Conservation (phyloP, 2,113 vertebrate genomes). For the Cromileptes altivelis region DNA sequence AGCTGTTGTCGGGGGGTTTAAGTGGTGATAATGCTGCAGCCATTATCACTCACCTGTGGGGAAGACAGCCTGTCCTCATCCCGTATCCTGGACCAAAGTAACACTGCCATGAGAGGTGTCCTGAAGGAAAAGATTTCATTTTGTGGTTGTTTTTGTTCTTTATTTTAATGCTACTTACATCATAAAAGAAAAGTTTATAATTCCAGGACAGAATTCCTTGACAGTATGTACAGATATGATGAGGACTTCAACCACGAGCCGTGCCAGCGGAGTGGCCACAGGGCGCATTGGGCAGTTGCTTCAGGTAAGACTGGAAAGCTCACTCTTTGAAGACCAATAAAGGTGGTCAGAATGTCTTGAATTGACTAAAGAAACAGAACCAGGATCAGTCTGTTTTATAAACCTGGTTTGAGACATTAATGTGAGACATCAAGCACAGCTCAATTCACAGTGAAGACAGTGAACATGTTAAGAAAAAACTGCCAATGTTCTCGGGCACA, state of each 20-base stretch:
- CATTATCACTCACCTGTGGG: slow-evolving; percentile 85
- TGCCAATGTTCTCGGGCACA: background rate
- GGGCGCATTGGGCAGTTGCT: slow-evolving; percentile 91
- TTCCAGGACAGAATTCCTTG: slow-evolving; percentile 58
- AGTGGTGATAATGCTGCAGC: slow-evolving; percentile 78
- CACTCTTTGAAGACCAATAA: background rate
- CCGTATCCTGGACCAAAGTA: slow-evolving; percentile 86
- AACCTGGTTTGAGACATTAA: background rate
- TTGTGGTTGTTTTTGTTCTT: too few species aligned
- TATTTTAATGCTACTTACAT: background rate
- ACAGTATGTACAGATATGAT: slow-evolving; percentile 87
- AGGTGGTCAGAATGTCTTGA: background rate
- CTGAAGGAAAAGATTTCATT: background rate
- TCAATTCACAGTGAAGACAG: background rate
- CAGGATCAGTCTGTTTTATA: background rate
- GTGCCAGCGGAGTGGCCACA: slow-evolving; percentile 86
- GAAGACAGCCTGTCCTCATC: slow-evolving; percentile 87
- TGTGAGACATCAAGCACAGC: background rate
- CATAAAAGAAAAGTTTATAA: background rate
- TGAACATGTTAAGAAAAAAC: too few species aligned
- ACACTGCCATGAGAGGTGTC: background rate
- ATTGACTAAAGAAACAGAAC: background rate
- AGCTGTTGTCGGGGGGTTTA: slow-evolving; percentile 87
- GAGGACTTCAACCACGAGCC: slow-evolving; percentile 94
- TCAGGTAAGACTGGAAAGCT: slow-evolving; percentile 82